Evolutionary conservation across 64 coral and sea anemone species (phyloP), one percentile per base, ranked within the genome.

Genomic region (Orbicella faveolata): DNA sequence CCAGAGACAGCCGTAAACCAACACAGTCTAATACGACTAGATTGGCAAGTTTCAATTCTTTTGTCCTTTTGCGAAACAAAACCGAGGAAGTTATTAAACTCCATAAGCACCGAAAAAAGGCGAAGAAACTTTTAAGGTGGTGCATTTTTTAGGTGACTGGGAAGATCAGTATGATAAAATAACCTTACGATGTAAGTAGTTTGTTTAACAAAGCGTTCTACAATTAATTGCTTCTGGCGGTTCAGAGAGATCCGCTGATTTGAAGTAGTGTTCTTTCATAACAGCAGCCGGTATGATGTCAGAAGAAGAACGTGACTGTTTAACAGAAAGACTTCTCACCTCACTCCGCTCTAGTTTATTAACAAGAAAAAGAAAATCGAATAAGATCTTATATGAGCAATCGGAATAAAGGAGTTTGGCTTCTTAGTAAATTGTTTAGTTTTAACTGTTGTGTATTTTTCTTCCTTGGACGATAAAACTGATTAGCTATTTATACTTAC

Each of bases 101-200:
- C 51, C 23, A 69, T 39, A 34, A 41, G 36, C 9, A 36, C 30
- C 10, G 11, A 41, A 84, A 30, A n/a, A 68, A 52, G 3, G 20
- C 23, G 25, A 33, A 17, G 17, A 82, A 84, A 68, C 81, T 19
- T 41, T 84, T 14, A 69, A 30, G n/a, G 36, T 21, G 63, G 62
- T 15, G 23, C 35, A 72, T 73, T 52, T 85, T 73, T 72, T 17
- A 26, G 36, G 65, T 72, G 64, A 72, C 73, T 85, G n/a, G 33
- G 63, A 82, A 82, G 79, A 82, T 78, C 76, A 52, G 17, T 81
- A 34, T 6, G 26, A 81, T 63, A 81, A 81, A 81, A n/a, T n/a
- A 26, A 30, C 55, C 55, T 59, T 59, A 14, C 1, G 21, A 26
- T 15, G 21, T 6, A 25, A 68, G 18, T 9, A 25, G 23, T 25